These are phyloP conservation scores for Drosophila sp. DNA, from an alignment of 1,140 invertebrate species.

Conservation along the genomic window DNA sequence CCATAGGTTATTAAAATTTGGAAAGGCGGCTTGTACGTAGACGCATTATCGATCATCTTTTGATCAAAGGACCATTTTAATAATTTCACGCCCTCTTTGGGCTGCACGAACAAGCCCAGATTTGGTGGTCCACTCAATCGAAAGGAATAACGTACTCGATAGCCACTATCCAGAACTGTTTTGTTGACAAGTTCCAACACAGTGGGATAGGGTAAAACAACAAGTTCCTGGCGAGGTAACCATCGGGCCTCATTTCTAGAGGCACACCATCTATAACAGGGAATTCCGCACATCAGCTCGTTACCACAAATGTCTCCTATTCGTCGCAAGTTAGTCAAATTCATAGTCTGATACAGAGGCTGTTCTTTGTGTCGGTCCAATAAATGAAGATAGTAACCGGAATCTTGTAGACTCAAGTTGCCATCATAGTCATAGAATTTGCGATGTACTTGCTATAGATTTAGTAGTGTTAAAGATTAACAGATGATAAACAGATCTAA, in stretches of 20 bases:
- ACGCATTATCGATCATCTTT: conserved; percentile 76
- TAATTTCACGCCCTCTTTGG: conserved; percentile 84
- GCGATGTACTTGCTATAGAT: conserved; percentile 85
- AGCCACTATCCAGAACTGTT: conserved; percentile 35
- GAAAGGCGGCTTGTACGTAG: conserved; percentile 24
- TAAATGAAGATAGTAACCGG: conserved; percentile 88
- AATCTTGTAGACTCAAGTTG: conserved; percentile 84
- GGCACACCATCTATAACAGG: conserved; percentile 84
- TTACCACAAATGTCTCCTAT: conserved; percentile 85
- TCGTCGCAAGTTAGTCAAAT: conserved; percentile 84
- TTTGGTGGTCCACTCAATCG: conserved; percentile 87
- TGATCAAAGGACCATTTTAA: conserved; percentile 86
- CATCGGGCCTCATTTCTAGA: conserved; percentile 41
- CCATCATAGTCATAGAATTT: conserved; percentile 85
- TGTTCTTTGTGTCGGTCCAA: conserved; percentile 88
- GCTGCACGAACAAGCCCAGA: conserved; percentile 88
- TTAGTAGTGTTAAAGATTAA: neutral
- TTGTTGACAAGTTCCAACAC: conserved; percentile 51
- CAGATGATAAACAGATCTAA: neutral
- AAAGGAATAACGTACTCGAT: conserved; percentile 62
- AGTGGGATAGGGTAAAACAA: conserved; percentile 43
- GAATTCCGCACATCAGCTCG: conserved; percentile 88
- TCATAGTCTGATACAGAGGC: conserved; percentile 83
- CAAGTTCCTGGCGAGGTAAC: conserved; percentile 38
- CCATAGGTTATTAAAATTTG: conserved; percentile 84